Percentiles rank a stretch among this genome's conserved stretches.
These are phyloP conservation scores for Pangasius sanitwongsei DNA, from an alignment of 2,797 vertebrate genomes.

Conservation along the genomic window DNA sequence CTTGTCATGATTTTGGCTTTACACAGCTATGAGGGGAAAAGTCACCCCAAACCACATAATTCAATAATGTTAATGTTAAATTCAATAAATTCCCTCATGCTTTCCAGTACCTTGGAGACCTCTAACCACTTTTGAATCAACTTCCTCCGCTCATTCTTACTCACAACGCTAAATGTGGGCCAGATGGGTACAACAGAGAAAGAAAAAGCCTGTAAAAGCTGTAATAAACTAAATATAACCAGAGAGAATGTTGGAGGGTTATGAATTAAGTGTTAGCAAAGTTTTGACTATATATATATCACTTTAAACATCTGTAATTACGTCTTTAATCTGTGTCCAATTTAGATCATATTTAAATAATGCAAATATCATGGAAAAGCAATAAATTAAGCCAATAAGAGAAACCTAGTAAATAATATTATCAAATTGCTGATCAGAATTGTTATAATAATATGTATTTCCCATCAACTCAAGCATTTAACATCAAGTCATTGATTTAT, in stretches of 20 bases:
- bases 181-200: constrained; percentile 17
- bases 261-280: not conserved
- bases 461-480: not conserved
- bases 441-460: not conserved
- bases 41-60: not conserved
- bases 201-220: not conserved
- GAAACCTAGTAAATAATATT: not conserved
- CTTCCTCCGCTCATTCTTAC: not conserved
- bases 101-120: constrained; percentile 28
- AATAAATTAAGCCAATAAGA: not conserved
- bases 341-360: constrained; percentile 11
- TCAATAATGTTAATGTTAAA: constrained; percentile 30
- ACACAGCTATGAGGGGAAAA: not conserved
- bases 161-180: constrained; percentile 10
- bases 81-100: constrained; percentile 15
- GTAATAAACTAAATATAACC: constrained; percentile 36
- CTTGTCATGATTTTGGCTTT: not conserved
- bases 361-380: not conserved
- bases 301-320: not conserved
- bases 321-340: constrained; percentile 4
- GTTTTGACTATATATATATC: not conserved
- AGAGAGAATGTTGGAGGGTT: not conserved
- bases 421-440: not conserved
- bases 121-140: constrained; percentile 18
- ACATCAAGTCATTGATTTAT: not conserved